phyloP scores from a whole-genome alignment of 2,797 vertebrate genomes.

The Sparidentex hasta region DNA sequence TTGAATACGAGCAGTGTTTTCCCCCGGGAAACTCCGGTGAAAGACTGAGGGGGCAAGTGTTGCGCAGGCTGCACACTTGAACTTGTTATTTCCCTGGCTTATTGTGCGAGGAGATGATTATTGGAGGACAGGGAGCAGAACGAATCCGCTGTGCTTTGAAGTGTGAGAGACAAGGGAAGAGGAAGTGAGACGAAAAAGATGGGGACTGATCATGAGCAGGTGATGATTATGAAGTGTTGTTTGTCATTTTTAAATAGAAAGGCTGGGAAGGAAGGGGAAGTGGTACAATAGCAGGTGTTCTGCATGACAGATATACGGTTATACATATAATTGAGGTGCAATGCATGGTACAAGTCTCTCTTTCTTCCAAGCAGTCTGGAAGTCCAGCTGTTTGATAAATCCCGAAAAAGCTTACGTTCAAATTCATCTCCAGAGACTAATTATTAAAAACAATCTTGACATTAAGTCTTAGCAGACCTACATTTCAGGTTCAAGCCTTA shows the following conservation, averaged over 20 bases:
- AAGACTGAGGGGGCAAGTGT: conserved; percentile 48
- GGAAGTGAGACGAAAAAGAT: conserved; percentile 42
- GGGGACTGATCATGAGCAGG: conserved; percentile 31
- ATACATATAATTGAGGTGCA: no score
- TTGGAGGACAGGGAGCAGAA: conserved; percentile 36
- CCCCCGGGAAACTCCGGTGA: conserved; percentile 21
- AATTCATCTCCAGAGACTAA: background rate
- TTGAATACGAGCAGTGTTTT: conserved; percentile 44
- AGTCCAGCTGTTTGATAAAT: conserved; percentile 4
- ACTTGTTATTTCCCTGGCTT: conserved; percentile 67
- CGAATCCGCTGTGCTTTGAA: conserved; percentile 38
- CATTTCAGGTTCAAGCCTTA: background rate
- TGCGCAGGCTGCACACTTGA: conserved; percentile 51
- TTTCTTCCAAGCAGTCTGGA: background rate
- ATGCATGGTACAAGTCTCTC: no score
- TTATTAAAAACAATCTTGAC: background rate
- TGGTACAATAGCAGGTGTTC: background rate
- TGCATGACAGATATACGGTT: background rate
- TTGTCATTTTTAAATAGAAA: conserved; percentile 16
- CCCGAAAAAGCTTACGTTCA: background rate
- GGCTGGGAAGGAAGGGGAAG: background rate
- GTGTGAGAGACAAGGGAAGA: conserved; percentile 31
- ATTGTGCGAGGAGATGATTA: conserved; percentile 47
- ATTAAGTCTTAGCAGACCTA: background rate
- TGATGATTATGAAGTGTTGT: conserved; percentile 24